Base-by-base conservation (phyloP, 2,797 vertebrate genomes). In the Argya squamiceps region DNA sequence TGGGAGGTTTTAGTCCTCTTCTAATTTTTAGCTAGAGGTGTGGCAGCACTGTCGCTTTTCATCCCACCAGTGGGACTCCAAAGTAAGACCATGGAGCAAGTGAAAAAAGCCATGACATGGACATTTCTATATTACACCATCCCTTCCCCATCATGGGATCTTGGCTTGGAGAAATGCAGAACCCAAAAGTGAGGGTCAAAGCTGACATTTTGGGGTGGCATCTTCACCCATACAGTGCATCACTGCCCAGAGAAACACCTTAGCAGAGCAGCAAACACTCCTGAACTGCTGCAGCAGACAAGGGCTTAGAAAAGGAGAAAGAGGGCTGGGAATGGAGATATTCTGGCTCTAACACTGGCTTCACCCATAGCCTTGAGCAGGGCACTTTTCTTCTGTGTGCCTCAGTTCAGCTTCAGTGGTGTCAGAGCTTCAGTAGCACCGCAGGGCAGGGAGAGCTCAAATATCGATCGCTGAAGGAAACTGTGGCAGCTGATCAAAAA, bases 401-500 rank as follows among this genome's bases (percentile, higher is more conserved):
- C 34, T 19, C 59, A 7, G 27, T 17, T 58, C n/a, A n/a, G 18
- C 0, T 21, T 30, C 50, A 52, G 0, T 2, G 0, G n/a, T 17
- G 5, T 52, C 14, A 64, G 36, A 47, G 26, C 34, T 78, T 34
- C 2, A 0, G 43, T 3, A 53, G 62, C 50, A 17, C 10, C 1
- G 1, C 3, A 0, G 19, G n/a, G 39, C 68, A 62, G 36, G 1
- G 3, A 53, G 24, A 59, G 32, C 23, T 44, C 65, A 44, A 30
- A 37, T 9, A 16, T 60, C 3, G 9, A 64, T 78, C 1, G 0
- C 69, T 65, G 23, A 50, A 79, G 50, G 68, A 29, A 69, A 36
- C 24, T 36, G 41, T 19, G 62, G 63, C 2, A 4, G 11, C 69
- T 75, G 43, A 58, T 81, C 23, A 56, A 75, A 41, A 46, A 78